Evolutionary conservation across 2,113 vertebrate genomes (phyloP), one percentile per base, ranked within the genome.

Genomic region (Pholis gunnellus): DNA sequence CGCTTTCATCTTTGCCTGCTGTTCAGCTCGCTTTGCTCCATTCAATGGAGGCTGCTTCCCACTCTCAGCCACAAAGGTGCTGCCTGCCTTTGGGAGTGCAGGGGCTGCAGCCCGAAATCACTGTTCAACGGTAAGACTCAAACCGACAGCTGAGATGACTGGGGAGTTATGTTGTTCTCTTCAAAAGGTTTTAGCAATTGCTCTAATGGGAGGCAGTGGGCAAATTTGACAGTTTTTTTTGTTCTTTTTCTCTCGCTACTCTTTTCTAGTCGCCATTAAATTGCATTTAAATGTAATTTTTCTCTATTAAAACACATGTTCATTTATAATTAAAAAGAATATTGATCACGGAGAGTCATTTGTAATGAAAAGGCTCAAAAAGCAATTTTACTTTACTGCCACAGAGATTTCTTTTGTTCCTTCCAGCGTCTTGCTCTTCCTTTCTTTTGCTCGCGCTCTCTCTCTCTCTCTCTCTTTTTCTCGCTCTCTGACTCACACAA

Each of bases 1-100:
- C 38, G 86, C 86, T 91, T 91, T 91, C 83, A 91, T 92, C 87
- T 88, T 72, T 77, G 84, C 87, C 75, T 22, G 70, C 84, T 42
- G 63, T 72, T 87, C 85, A 75, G 86, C 83, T 86, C 86, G 56
- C 80, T 86, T 82, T 81, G 52, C 66, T 89, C 79, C 80, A 76
- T 89, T 88, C 88, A 75, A 38, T 72, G 75, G 31, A 31, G 31
- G 78, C 80, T 80, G 82, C 74, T 84, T 78, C 75, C 73, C 74
- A 83, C 89, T 89, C 76, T 67, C 52, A 78, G 68, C 52, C 81
- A 72, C 52, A 80, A 89, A 92, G 86, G 83, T 79, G 68, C 82
- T 38, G 67, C 68, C 85, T 77, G 83, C 75, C 78, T 82, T 46
- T 60, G 57, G 56, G 61, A 80, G 72, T 81, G 73, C 29, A 57